phyloP scores from a whole-genome alignment of 2,113 vertebrate species.

The Lamprotornis superbus region DNA sequence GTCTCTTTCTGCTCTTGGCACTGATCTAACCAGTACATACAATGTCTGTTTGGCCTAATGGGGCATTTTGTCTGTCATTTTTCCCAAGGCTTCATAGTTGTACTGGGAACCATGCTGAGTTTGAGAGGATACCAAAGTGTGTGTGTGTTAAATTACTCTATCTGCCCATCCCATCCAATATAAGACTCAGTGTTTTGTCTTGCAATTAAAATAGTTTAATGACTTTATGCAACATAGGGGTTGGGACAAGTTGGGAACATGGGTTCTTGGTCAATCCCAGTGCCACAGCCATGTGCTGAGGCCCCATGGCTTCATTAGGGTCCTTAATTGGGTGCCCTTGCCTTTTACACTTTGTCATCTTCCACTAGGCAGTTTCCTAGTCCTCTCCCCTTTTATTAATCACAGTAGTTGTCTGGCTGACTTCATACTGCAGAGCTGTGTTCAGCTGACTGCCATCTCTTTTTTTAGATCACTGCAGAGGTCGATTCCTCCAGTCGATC shows the following conservation, averaged over 20 bases:
- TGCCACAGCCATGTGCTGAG: background rate
- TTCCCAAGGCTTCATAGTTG: background rate
- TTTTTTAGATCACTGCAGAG: background rate
- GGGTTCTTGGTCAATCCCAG: background rate
- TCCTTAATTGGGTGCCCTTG: background rate
- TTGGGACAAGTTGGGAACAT: background rate
- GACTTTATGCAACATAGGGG: fast-evolving
- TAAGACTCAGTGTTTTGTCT: background rate
- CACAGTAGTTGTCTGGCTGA: background rate
- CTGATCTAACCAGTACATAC: background rate
- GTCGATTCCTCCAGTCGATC: background rate
- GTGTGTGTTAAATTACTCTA: background rate
- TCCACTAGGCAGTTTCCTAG: background rate
- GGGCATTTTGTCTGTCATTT: background rate
- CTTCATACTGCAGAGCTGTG: background rate
- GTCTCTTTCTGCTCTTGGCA: background rate
- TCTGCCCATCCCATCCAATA: background rate
- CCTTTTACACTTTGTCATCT: background rate
- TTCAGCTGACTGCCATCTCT: background rate
- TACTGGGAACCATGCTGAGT: background rate
- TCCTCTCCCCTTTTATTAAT: background rate
- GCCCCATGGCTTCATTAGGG: background rate
- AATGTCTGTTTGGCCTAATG: background rate
- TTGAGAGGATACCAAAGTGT: background rate
- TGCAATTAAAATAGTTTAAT: background rate